A percentile compares a stretch with the other conserved stretches of the same genome.
Conservation (phyloP, 37 sponge, comb jelly and placozoan genomes). For the Hormiphora californensis region DNA sequence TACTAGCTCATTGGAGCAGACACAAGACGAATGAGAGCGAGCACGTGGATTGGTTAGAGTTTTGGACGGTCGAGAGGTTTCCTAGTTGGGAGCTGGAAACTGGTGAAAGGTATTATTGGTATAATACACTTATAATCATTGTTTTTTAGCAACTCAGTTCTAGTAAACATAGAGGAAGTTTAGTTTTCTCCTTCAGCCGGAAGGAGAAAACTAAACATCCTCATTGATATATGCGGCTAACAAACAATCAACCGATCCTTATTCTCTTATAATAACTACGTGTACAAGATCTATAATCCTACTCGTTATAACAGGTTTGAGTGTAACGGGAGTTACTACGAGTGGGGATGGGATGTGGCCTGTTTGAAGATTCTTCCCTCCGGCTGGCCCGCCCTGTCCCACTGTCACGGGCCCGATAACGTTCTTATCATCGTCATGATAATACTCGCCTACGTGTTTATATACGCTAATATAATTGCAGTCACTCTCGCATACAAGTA, state of each 20-base stretch:
- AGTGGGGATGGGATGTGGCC: not conserved
- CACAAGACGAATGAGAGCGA: not conserved
- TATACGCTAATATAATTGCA: not conserved
- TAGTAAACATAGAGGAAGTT: too few species aligned
- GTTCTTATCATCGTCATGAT: not conserved
- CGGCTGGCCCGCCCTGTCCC: constrained; percentile 2
- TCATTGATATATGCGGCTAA: too few species aligned
- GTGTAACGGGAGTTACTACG: not conserved
- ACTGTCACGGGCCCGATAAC: not conserved
- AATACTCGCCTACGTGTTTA: not conserved
- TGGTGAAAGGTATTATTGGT: too few species aligned
- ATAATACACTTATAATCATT: too few species aligned
- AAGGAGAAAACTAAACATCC: too few species aligned
- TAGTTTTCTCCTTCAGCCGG: too few species aligned
- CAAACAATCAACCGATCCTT: too few species aligned
- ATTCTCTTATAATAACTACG: too few species aligned
- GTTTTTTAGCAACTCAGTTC: too few species aligned
- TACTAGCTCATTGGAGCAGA: not conserved
- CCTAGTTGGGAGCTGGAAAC: not conserved
- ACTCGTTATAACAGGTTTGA: too few species aligned
- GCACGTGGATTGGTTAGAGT: not conserved
- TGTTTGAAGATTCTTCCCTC: not conserved
- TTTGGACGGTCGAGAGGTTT: not conserved
- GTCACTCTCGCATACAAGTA: not conserved
- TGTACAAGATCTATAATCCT: too few species aligned